These are phyloP conservation scores for Crenuchus spilurus DNA, from an alignment of 2,797 vertebrate genomes.

Conservation along the genomic window DNA sequence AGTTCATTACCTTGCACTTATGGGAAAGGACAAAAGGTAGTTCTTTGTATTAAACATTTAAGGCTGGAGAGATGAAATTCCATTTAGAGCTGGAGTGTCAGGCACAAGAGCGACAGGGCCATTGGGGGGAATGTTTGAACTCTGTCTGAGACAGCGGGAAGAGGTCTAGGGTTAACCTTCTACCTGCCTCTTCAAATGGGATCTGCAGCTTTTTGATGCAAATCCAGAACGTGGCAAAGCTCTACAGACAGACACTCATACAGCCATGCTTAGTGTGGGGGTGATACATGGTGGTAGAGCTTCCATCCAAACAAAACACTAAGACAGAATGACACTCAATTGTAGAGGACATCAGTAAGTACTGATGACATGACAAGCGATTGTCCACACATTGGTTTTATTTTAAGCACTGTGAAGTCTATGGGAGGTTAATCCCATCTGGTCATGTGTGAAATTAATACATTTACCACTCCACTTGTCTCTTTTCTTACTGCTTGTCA, in stretches of 20 bases:
- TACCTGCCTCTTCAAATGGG: slow-evolving; percentile 56
- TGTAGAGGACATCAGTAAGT: no score
- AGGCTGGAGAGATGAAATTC: slow-evolving; percentile 64
- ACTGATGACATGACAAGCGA: slow-evolving; percentile 1
- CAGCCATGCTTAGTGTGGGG: background rate
- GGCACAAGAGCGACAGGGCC: slow-evolving; percentile 41
- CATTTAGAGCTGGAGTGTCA: slow-evolving; percentile 61
- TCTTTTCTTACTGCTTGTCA: no score
- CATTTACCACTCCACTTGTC: no score
- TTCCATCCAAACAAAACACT: no score
- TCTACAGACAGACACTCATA: background rate
- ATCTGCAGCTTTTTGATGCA: slow-evolving; percentile 59
- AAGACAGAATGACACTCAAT: no score
- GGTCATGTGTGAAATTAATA: background rate
- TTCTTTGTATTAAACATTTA: slow-evolving; percentile 68
- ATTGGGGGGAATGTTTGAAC: slow-evolving; percentile 51
- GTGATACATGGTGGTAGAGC: background rate
- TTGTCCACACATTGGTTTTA: background rate
- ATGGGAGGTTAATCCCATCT: background rate
- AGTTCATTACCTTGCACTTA: slow-evolving; percentile 61
- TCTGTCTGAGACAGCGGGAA: slow-evolving; percentile 54
- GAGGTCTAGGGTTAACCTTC: slow-evolving; percentile 42
- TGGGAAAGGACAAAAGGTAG: slow-evolving; percentile 61
- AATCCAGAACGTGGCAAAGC: slow-evolving; percentile 53
- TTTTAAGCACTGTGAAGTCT: background rate